A percentile compares a stretch with the other conserved stretches of the same genome.
Conservation (phyloP, 1,140 invertebrate genomes). For the Diabrotica virgifera region DNA sequence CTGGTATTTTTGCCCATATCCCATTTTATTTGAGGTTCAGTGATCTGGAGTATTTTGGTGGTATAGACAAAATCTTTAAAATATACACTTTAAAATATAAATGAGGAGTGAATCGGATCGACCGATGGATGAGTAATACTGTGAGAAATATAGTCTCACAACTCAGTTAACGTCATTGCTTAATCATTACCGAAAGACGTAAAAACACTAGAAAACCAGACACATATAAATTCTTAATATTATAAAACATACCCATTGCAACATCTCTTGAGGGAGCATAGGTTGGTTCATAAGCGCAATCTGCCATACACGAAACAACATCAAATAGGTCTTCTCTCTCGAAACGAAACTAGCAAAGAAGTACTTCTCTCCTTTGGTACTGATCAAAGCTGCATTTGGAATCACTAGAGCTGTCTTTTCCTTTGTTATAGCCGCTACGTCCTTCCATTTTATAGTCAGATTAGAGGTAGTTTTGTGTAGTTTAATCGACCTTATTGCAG, state of each 20-base stretch:
- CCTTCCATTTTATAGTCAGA: conserved; percentile 78
- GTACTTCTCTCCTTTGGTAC: conserved; percentile 79
- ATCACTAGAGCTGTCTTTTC: conserved; percentile 91
- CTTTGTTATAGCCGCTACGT: conserved; percentile 89
- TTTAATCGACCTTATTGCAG: conserved; percentile 89
- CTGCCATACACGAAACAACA: conserved; percentile 94
- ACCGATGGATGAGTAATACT: too few relatives aligned
- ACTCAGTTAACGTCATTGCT: too few relatives aligned
- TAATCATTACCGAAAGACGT: too few relatives aligned
- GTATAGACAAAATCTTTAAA: too few relatives aligned
- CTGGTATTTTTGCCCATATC: too few relatives aligned
- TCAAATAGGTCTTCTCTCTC: conserved; percentile 89
- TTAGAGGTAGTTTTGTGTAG: conserved; percentile 82
- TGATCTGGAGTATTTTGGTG: too few relatives aligned
- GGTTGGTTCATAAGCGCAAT: conserved; percentile 89
- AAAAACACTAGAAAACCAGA: too few relatives aligned
- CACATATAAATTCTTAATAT: too few relatives aligned
- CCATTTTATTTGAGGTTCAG: too few relatives aligned
- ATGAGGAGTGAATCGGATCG: too few relatives aligned
- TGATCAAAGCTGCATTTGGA: conserved; percentile 90
- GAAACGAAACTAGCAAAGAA: conserved; percentile 92
- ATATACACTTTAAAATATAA: too few relatives aligned
- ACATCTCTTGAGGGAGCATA: conserved; percentile 82
- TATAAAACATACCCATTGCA: conserved; percentile 66
- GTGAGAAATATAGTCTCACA: too few relatives aligned